Evolutionary conservation across 2,113 vertebrate genomes (phyloP).

Genomic region (Lota lota): DNA sequence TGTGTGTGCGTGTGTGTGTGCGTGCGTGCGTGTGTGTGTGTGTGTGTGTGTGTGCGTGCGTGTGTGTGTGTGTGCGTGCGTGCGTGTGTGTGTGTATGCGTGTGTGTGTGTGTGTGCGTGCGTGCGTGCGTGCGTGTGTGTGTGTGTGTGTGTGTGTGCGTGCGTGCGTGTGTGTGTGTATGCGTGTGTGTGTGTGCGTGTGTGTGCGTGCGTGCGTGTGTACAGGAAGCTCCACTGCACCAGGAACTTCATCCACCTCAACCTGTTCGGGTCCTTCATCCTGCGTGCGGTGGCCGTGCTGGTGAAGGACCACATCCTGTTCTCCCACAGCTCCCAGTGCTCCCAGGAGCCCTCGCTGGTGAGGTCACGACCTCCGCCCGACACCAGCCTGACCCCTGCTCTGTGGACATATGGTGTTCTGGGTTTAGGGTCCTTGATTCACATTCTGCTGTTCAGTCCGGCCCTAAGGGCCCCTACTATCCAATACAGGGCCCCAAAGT

Average conservation of each 20-base stretch:
- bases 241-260: conserved; percentile 92
- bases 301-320: conserved; percentile 86
- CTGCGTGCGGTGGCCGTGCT: conserved; percentile 85
- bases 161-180: neutral
- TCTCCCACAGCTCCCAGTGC: conserved; percentile 67
- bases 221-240: conserved; percentile 90
- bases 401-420: neutral
- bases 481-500: too few species aligned
- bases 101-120: neutral
- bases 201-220: neutral
- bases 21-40: neutral
- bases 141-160: neutral
- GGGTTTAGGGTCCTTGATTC: too few species aligned
- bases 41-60: neutral
- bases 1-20: neutral
- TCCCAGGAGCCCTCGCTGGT: conserved; percentile 66
- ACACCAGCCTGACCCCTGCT: neutral
- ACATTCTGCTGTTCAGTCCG: too few species aligned
- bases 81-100: neutral
- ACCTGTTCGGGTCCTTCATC: conserved; percentile 92
- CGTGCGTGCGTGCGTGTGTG: neutral
- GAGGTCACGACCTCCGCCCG: conserved; percentile 24
- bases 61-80: neutral
- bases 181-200: neutral
- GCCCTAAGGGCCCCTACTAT: too few species aligned